phyloP scores from a whole-genome alignment of 2,888 invertebrate species.

The Eumacrocentrus americanus region DNA sequence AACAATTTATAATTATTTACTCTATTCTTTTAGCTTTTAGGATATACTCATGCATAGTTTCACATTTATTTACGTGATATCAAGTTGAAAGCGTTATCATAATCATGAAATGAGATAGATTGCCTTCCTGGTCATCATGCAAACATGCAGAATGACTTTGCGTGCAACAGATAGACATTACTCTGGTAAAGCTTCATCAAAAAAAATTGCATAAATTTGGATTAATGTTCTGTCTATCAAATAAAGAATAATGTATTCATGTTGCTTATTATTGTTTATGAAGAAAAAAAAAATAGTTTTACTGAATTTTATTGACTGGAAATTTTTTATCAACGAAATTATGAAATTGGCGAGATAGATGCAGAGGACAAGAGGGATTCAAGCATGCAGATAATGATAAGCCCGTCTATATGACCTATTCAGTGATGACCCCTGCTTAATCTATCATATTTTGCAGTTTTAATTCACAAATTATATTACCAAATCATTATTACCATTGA shows the following conservation, averaged over 20 bases:
- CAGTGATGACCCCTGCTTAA: conserved; percentile 16
- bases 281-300: no score
- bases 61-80: background rate
- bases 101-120: background rate
- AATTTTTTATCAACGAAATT: no score
- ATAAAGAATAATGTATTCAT: no score
- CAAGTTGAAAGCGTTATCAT: background rate
- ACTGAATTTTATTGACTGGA: no score
- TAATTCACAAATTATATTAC: no score
- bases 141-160: background rate
- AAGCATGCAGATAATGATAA: background rate
- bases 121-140: background rate
- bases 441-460: no score
- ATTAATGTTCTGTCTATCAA: background rate
- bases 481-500: no score
- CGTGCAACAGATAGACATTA: background rate
- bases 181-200: background rate
- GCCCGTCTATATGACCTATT: conserved; percentile 4
- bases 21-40: background rate
- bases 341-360: no score
- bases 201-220: background rate
- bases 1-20: background rate
- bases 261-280: no score
- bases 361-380: no score
- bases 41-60: background rate